Percentiles rank a stretch among this genome's conserved stretches.
These are phyloP conservation scores for Bubo blakistoni DNA, from an alignment of 2,113 vertebrate species.

Conservation along the genomic window DNA sequence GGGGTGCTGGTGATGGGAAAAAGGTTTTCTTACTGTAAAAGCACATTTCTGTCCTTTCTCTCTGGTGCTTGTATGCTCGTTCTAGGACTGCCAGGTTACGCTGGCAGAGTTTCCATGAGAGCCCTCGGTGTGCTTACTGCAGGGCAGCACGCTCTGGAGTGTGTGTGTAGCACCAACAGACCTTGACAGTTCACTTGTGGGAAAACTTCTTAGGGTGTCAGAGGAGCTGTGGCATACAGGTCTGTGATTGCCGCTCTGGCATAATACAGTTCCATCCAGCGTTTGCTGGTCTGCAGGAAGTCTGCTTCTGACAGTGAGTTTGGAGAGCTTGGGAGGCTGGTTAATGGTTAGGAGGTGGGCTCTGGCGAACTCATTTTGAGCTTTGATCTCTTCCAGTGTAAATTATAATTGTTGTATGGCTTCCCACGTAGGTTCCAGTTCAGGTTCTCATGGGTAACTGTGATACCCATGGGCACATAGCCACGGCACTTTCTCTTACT, in stretches of 20 bases:
- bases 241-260: neutral
- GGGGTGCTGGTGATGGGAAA: neutral
- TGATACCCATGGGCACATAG: neutral
- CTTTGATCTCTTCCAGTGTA: neutral
- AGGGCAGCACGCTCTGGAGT: neutral
- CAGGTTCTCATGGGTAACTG: neutral
- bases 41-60: neutral
- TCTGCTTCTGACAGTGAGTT: neutral
- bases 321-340: neutral
- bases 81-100: rapidly evolving
- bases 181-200: neutral
- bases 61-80: neutral
- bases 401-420: neutral
- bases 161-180: neutral
- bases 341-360: neutral
- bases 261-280: neutral
- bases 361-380: neutral
- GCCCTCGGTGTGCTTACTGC: neutral
- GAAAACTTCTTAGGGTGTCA: neutral
- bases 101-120: neutral
- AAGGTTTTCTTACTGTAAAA: neutral
- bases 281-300: neutral
- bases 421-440: neutral
- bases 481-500: neutral
- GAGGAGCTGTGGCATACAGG: neutral